A percentile compares a stretch with the other conserved stretches of the same genome.
Conservation (phyloP, 2,888 invertebrate species). For the Actias luna region DNA sequence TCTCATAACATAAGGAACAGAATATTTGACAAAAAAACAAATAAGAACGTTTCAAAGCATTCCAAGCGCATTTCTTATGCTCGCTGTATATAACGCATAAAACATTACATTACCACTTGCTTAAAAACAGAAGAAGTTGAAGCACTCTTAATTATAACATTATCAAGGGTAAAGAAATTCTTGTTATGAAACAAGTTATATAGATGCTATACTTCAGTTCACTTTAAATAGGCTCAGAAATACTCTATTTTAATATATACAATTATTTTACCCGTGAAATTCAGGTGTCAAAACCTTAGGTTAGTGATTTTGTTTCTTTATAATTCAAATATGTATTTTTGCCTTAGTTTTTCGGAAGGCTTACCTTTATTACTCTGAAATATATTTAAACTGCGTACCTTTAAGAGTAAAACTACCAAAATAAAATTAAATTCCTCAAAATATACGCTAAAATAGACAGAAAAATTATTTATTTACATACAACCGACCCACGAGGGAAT, state of each 20-base stretch:
- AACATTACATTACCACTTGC: constrained; percentile 45
- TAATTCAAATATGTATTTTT: not conserved
- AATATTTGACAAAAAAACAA: not conserved
- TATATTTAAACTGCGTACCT: not conserved
- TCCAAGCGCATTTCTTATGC: constrained; percentile 38
- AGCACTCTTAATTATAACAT: not conserved
- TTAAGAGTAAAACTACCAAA: not conserved
- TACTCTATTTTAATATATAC: too few species aligned
- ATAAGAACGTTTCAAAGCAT: not conserved
- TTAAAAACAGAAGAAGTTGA: constrained; percentile 43
- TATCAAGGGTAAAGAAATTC: not conserved
- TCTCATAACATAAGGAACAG: not conserved
- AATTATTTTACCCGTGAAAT: too few species aligned
- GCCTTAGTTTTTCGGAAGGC: too few species aligned
- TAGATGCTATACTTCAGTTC: too few species aligned
- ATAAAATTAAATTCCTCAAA: not conserved
- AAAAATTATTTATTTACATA: constrained; percentile 11
- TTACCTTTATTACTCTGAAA: not conserved
- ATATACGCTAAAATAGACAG: not conserved
- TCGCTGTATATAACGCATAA: constrained; percentile 44
- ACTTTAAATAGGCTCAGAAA: too few species aligned
- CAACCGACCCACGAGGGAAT: constrained; percentile 19
- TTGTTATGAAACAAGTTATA: not conserved
- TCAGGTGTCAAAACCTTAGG: too few species aligned
- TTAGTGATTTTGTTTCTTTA: too few species aligned